Percentiles rank a stretch among this genome's conserved stretches.
These are phyloP conservation scores for Plagiodera versicolora DNA, from an alignment of 2,888 invertebrate species.

Conservation along the genomic window DNA sequence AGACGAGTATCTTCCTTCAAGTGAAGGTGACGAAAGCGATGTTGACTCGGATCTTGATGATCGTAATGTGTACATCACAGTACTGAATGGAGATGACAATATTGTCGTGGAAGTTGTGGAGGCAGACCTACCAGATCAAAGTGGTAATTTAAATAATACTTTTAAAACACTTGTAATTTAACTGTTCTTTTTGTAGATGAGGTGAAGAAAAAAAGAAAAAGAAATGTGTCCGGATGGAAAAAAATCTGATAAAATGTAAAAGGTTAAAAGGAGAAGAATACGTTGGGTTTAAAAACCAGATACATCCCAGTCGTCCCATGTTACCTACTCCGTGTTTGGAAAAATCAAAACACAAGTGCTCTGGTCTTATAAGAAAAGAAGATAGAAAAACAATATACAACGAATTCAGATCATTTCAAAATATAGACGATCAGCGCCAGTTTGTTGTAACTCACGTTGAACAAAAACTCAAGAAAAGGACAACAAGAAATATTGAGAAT, in stretches of 20 bases:
- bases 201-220: constrained; percentile 9
- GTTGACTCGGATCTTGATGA: no score
- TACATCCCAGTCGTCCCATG: constrained; percentile 22
- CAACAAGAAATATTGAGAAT: constrained; percentile 25
- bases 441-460: constrained; percentile 9
- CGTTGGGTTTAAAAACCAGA: constrained; percentile 18
- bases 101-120: no score
- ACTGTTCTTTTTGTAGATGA: background rate
- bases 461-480: background rate
- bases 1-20: no score
- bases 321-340: constrained; percentile 29
- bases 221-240: constrained; percentile 11
- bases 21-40: no score
- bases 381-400: constrained; percentile 14
- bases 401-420: constrained; percentile 6
- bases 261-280: constrained; percentile 24
- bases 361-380: constrained; percentile 10
- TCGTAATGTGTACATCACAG: no score
- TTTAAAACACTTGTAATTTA: no score
- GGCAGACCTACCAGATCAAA: no score
- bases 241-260: constrained; percentile 22
- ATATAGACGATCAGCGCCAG: constrained; percentile 16
- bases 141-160: no score
- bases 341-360: constrained; percentile 35
- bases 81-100: no score